These are phyloP conservation scores for Argyrosomus regius DNA, from an alignment of 2,797 vertebrate genomes.

Conservation along the genomic window DNA sequence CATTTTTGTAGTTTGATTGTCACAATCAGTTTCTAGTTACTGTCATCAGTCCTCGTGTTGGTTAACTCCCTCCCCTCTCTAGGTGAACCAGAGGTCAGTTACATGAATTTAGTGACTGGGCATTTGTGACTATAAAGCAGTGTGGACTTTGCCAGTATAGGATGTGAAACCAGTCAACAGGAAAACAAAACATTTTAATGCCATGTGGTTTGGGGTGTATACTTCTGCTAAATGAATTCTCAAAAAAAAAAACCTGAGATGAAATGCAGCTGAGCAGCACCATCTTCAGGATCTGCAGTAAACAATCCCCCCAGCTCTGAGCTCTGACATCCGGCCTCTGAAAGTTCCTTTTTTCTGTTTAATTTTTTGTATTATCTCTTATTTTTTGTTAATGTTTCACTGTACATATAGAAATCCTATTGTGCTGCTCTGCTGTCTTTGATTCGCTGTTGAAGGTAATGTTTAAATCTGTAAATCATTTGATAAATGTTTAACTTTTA, in stretches of 20 bases:
- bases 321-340: slow-evolving; percentile 16
- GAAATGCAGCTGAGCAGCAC: slow-evolving; percentile 51
- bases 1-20: neutral
- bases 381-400: neutral
- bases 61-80: neutral
- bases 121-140: neutral
- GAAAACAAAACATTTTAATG: neutral
- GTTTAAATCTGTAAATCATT: neutral
- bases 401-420: neutral
- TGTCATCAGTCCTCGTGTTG: neutral
- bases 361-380: no score
- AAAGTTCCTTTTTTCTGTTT: neutral
- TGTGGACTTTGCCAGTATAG: neutral
- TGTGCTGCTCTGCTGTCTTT: neutral
- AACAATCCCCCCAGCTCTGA: slow-evolving; percentile 13
- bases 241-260: neutral
- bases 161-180: slow-evolving; percentile 15
- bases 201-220: neutral
- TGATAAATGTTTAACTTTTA: neutral
- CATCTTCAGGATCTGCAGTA: slow-evolving; percentile 52
- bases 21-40: neutral
- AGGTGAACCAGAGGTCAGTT: slow-evolving; percentile 43
- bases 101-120: slow-evolving; percentile 11
- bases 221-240: neutral
- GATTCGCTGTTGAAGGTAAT: neutral